phyloP scores from a whole-genome alignment of 2,113 vertebrate species.

The cat (Felis catus) region DNA sequence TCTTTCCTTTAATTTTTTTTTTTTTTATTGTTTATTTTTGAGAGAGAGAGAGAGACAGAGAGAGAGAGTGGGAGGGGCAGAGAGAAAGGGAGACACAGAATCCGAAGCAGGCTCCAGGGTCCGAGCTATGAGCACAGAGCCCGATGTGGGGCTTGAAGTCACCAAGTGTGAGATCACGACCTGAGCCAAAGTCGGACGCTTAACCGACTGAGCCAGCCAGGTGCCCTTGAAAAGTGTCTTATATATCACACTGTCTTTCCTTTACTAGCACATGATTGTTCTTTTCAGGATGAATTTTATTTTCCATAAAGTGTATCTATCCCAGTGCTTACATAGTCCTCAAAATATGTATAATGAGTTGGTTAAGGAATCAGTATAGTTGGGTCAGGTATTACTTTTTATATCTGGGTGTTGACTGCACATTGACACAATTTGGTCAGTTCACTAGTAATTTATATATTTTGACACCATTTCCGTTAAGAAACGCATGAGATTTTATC shows the following conservation, averaged over 20 bases:
- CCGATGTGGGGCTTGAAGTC: no score
- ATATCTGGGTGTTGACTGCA: neutral
- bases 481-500: neutral
- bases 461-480: neutral
- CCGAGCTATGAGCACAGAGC: no score
- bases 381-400: neutral
- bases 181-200: no score
- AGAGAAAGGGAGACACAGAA: no score
- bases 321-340: slow-evolving; percentile 67
- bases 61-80: no score
- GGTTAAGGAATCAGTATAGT: neutral
- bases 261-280: neutral
- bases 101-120: no score
- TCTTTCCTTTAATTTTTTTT: no score
- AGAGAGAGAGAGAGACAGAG: no score
- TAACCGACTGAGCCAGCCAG: no score
- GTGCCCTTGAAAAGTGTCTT: neutral
- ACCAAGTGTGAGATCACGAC: no score
- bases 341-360: slow-evolving; percentile 41
- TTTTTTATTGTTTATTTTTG: no score
- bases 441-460: neutral
- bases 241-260: neutral
- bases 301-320: neutral
- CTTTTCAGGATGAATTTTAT: neutral
- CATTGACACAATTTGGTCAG: neutral